These are phyloP conservation scores for Flabesymbios commensalis DNA, from an alignment of 2,888 invertebrate genomes.

Conservation along the genomic window DNA sequence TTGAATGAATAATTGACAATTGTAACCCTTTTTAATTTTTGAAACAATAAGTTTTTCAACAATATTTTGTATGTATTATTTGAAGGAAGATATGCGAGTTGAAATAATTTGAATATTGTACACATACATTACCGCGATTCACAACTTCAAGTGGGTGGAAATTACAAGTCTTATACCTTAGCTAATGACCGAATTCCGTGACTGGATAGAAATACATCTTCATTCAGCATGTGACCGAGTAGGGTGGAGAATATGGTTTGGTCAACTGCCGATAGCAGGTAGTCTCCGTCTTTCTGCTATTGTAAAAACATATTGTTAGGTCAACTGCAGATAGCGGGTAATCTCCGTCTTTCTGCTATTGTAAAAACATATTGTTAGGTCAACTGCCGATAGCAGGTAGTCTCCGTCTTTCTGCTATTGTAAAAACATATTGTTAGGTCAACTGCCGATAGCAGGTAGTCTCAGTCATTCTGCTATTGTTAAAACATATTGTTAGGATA, in stretches of 20 bases:
- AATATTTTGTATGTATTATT: too few species aligned
- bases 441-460: slow-evolving; percentile 11
- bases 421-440: not conserved
- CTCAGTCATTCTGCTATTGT: slow-evolving; percentile 1
- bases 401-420: slow-evolving; percentile 3
- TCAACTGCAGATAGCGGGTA: slow-evolving; percentile 11
- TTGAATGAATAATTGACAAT: too few species aligned
- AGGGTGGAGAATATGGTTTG: slow-evolving; percentile 46
- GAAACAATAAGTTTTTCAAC: too few species aligned
- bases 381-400: slow-evolving; percentile 12
- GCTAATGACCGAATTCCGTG: slow-evolving; percentile 60
- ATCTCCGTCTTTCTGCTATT: slow-evolving; percentile 3
- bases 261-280: slow-evolving; percentile 11
- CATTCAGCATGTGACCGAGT: slow-evolving; percentile 54
- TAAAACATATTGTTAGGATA: not conserved
- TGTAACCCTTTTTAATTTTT: too few species aligned
- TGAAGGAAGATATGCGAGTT: too few species aligned
- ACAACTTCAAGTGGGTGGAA: too few species aligned
- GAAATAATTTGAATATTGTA: too few species aligned
- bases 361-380: not conserved
- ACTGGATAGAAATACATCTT: slow-evolving; percentile 57
- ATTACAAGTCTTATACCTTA: too few species aligned
- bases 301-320: not conserved
- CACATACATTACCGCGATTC: too few species aligned
- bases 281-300: slow-evolving; percentile 5